phyloP scores from a whole-genome alignment of 2,113 vertebrate species.

The Phaetusa simplex region DNA sequence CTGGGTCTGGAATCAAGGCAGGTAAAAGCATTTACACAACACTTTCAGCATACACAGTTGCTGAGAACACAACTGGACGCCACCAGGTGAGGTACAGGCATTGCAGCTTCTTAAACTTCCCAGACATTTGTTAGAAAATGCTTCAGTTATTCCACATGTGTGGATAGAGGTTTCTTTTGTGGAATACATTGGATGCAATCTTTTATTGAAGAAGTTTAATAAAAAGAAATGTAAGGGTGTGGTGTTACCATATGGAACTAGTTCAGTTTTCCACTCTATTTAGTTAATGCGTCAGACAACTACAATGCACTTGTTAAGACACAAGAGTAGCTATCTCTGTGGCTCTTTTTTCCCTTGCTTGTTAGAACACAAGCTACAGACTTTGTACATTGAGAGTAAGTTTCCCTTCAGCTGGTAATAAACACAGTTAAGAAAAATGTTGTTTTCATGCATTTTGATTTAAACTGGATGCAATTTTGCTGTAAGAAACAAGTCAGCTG shows the following conservation, averaged over 20 bases:
- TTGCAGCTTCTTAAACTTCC: neutral
- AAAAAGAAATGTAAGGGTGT: neutral
- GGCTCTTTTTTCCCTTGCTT: neutral
- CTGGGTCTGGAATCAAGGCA: neutral
- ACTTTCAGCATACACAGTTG: fast-evolving
- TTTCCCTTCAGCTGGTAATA: neutral
- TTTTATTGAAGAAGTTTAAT: neutral
- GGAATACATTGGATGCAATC: neutral
- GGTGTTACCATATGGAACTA: neutral
- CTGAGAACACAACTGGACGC: neutral
- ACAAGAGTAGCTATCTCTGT: neutral
- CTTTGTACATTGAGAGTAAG: neutral
- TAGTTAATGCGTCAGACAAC: neutral
- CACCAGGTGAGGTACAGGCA: neutral
- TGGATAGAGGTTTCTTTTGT: neutral
- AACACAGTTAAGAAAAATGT: neutral
- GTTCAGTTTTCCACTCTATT: neutral
- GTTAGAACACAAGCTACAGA: neutral
- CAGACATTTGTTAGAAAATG: neutral
- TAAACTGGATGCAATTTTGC: neutral
- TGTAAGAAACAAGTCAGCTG: neutral
- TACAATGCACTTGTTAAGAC: neutral
- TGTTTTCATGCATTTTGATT: neutral
- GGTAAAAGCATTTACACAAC: neutral
- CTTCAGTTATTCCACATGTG: neutral